These are phyloP conservation scores for Cheumatopsyche charites DNA, from an alignment of 1,140 invertebrate species.

Conservation along the genomic window DNA sequence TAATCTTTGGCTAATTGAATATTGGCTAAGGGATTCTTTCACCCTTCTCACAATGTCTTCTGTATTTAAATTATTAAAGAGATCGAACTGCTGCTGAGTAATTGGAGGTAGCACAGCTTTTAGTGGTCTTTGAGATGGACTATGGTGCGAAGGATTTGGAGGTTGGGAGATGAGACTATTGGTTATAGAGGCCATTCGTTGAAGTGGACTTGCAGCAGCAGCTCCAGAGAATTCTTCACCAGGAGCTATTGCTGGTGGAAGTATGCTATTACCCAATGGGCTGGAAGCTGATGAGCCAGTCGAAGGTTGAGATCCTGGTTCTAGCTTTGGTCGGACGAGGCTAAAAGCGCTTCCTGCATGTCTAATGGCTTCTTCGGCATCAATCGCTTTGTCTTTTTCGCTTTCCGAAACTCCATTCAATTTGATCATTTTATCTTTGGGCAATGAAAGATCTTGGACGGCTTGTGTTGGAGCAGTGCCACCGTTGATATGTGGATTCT, in stretches of 20 bases:
- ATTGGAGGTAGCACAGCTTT: constrained; percentile 97
- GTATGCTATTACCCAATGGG: constrained; percentile 79
- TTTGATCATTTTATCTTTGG: constrained; percentile 75
- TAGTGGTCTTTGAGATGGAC: constrained; percentile 82
- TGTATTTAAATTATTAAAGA: constrained; percentile 97
- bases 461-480: constrained; percentile 66
- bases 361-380: constrained; percentile 72
- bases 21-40: constrained; percentile 97
- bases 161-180: constrained; percentile 95
- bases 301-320: constrained; percentile 71
- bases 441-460: constrained; percentile 85
- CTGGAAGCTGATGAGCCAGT: constrained; percentile 73
- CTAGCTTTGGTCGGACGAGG: constrained; percentile 79
- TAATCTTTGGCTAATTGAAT: constrained; percentile 97
- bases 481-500: constrained; percentile 64
- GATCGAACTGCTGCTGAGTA: constrained; percentile 98
- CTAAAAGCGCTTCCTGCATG: constrained; percentile 86
- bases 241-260: constrained; percentile 78
- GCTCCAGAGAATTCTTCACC: constrained; percentile 78
- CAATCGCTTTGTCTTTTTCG: constrained; percentile 67
- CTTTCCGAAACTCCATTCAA: constrained; percentile 72
- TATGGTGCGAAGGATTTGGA: constrained; percentile 79
- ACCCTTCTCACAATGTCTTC: constrained; percentile 98
- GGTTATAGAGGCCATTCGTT: constrained; percentile 97
- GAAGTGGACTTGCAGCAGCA: constrained; percentile 87